These are phyloP conservation scores for Oxytorus armatus DNA, from an alignment of 2,888 invertebrate species.

Conservation along the genomic window DNA sequence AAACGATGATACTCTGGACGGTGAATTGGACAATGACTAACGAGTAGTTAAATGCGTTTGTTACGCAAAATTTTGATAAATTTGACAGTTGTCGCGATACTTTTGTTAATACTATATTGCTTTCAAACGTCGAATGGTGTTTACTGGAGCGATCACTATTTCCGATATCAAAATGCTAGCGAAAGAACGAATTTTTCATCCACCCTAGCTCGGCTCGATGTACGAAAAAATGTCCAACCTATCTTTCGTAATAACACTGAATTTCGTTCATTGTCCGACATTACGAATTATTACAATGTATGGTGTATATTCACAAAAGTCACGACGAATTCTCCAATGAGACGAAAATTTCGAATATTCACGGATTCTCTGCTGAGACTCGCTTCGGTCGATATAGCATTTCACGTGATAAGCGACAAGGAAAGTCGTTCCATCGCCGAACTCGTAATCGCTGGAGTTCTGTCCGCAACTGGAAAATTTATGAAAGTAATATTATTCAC, in stretches of 20 bases:
- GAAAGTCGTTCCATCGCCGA: slow-evolving; percentile 86
- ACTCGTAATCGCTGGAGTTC: slow-evolving; percentile 84
- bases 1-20: slow-evolving; percentile 46
- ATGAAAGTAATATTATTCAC: slow-evolving; percentile 80
- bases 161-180: slow-evolving; percentile 67
- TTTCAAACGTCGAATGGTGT: slow-evolving; percentile 78
- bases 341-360: slow-evolving; percentile 85
- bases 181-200: slow-evolving; percentile 71
- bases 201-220: slow-evolving; percentile 63
- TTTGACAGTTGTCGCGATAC: slow-evolving; percentile 75
- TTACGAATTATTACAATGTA: slow-evolving; percentile 82
- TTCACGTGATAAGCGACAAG: slow-evolving; percentile 88
- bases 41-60: slow-evolving; percentile 81
- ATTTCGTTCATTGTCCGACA: slow-evolving; percentile 19
- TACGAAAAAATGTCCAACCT: slow-evolving; percentile 12
- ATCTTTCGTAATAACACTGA: slow-evolving; percentile 30
- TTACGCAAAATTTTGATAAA: slow-evolving; percentile 81
- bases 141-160: slow-evolving; percentile 69
- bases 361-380: slow-evolving; percentile 85
- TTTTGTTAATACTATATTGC: slow-evolving; percentile 80
- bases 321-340: slow-evolving; percentile 85
- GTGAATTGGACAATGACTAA: slow-evolving; percentile 69
- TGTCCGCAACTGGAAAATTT: slow-evolving; percentile 78
- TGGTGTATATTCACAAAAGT: slow-evolving; percentile 88
- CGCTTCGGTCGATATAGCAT: slow-evolving; percentile 85